Conservation (phyloP, 2,113 vertebrate species). For the Nothobranchius kuhntae region DNA sequence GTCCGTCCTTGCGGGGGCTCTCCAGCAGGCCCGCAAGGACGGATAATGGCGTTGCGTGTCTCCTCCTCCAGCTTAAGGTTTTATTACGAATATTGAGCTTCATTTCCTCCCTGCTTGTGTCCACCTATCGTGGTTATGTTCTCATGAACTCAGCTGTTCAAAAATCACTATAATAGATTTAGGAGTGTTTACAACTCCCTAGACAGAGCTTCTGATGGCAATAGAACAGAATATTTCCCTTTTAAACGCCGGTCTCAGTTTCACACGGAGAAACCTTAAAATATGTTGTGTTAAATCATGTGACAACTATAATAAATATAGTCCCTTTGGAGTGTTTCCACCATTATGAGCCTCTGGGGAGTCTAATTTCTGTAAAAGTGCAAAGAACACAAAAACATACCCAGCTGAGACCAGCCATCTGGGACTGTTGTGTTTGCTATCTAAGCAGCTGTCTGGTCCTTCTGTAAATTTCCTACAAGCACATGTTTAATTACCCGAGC, state of each 20-base stretch:
- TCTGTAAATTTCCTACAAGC: constrained; percentile 28
- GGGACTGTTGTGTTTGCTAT: constrained; percentile 31
- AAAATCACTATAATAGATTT: neutral
- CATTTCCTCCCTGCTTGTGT: neutral
- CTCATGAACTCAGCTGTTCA: constrained; percentile 10
- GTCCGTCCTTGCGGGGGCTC: too few relatives aligned
- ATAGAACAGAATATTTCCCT: constrained; percentile 11
- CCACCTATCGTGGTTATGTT: neutral
- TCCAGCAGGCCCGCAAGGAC: too few relatives aligned
- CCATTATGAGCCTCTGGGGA: constrained; percentile 17
- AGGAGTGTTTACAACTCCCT: constrained; percentile 14
- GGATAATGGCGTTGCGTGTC: too few relatives aligned
- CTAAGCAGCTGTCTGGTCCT: constrained; percentile 14
- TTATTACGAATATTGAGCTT: constrained; percentile 8
- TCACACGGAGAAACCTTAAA: constrained; percentile 25
- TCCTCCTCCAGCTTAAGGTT: neutral
- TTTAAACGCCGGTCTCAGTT: constrained; percentile 15
- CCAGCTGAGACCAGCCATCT: constrained; percentile 19
- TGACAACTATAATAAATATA: constrained; percentile 45
- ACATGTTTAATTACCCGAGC: constrained; percentile 32
- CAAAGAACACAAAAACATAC: neutral
- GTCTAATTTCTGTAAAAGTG: neutral
- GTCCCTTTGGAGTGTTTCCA: constrained; percentile 13
- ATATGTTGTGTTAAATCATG: constrained; percentile 33
- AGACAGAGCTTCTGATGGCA: constrained; percentile 8